phyloP scores from a whole-genome alignment of 2,888 invertebrate species.

The Carterocephalus palaemon region DNA sequence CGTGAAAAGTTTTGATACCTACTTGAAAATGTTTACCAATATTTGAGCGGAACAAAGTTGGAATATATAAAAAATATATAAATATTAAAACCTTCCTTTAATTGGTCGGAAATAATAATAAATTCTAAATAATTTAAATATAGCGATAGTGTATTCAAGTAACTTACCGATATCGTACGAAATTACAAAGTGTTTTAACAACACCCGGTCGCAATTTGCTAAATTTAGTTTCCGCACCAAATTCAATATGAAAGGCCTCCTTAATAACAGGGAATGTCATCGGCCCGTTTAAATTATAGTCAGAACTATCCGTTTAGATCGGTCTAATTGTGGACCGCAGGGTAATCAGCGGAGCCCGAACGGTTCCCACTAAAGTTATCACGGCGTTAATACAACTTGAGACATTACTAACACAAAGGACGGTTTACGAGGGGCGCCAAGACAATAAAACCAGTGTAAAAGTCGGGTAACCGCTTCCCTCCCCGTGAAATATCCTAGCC shows the following conservation, averaged over 20 bases:
- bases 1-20: too few relatives aligned
- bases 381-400: conserved; percentile 68
- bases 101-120: too few relatives aligned
- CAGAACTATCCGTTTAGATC: conserved; percentile 61
- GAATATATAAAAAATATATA: too few relatives aligned
- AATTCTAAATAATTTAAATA: too few relatives aligned
- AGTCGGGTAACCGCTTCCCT: conserved; percentile 66
- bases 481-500: conserved; percentile 54
- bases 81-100: too few relatives aligned
- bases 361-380: conserved; percentile 61
- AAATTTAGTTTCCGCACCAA: conserved; percentile 54
- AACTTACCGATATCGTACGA: background rate
- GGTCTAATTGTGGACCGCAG: conserved; percentile 56
- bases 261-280: conserved; percentile 56
- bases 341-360: conserved; percentile 44
- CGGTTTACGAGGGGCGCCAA: conserved; percentile 61
- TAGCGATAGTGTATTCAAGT: too few relatives aligned
- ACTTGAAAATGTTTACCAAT: conserved; percentile 4
- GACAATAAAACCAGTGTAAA: conserved; percentile 75
- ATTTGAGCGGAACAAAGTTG: too few relatives aligned
- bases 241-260: conserved; percentile 67
- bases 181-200: background rate
- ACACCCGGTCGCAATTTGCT: conserved; percentile 59
- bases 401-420: conserved; percentile 68
- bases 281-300: conserved; percentile 67